Base-by-base conservation (phyloP, 1,140 invertebrate species). In the Drosophila neocordata region DNA sequence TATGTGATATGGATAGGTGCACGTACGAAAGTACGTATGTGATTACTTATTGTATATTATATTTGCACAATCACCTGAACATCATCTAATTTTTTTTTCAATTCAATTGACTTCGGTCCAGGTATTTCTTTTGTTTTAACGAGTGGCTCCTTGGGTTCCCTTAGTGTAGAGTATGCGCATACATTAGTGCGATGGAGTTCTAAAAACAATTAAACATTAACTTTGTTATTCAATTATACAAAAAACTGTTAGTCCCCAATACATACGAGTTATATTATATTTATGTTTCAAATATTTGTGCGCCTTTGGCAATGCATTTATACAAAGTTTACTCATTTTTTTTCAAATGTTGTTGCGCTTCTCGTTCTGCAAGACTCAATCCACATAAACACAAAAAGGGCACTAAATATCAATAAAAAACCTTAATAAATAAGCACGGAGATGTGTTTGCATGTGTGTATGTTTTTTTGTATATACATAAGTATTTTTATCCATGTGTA, bases 31-130 rank as follows among this genome's bases (percentile, higher is more conserved):
- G 5, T 24, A 24, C 2, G 24, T 4, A 6, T 15, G 38, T 41
- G 2, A 41, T n/a, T 41, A 6, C 5, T 13, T n/a, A 5, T 4
- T 41, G 13, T 41, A 7, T 41, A 41, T 41, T 41, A 7, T 41
- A 0, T 13, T 7, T 18, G 6, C 13, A 44, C 12, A 18, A 13
- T 66, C 60, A 20, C 18, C 60, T 63, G 60, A 35, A 94, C 90
- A 35, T 89, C 73, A 67, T 93, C 92, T 35, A 96, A 92, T 87
- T 96, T 92, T 59, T 93, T 91, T 1, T 93, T 80, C 20, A 96
- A 90, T 79, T 93, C 76, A 69, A 94, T 91, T 7, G 95, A 94
- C 80, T 94, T 94, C 7, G 96, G 96, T 13, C 96, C 96, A 20
- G 96, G 96, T 52, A 96, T 92, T 4, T 66, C 58, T 6, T 92